Evolutionary conservation across 2,888 invertebrate species (phyloP).

Genomic region (Alsophila aescularia): DNA sequence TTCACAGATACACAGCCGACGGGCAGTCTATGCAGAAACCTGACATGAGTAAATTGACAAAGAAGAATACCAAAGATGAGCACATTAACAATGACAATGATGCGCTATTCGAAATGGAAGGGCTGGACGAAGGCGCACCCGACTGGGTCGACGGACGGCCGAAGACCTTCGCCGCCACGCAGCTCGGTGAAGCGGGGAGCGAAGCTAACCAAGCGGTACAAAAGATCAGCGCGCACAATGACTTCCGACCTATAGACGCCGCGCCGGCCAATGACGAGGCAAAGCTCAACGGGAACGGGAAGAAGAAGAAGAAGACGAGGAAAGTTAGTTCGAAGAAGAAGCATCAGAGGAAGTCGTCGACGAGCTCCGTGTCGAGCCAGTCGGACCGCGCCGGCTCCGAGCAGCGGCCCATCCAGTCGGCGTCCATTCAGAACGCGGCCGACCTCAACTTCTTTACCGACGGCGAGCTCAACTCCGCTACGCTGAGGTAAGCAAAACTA

Average conservation of each 20-base stretch:
- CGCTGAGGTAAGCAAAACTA: constrained; percentile 78
- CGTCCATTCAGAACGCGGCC: constrained; percentile 63
- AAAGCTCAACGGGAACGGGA: constrained; percentile 83
- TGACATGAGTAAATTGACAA: constrained; percentile 81
- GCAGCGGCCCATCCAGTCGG: constrained; percentile 63
- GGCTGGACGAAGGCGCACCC: constrained; percentile 80
- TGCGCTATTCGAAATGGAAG: constrained; percentile 88
- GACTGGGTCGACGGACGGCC: constrained; percentile 81
- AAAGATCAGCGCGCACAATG: constrained; percentile 86
- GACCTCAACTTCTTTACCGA: constrained; percentile 94
- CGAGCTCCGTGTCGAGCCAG: constrained; percentile 80
- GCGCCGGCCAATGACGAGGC: constrained; percentile 69
- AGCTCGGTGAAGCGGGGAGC: constrained; percentile 74
- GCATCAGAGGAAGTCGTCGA: constrained; percentile 89
- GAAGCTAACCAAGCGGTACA: constrained; percentile 83
- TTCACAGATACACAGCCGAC: constrained; percentile 84
- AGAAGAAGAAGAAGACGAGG: constrained; percentile 91
- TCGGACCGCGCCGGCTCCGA: constrained; percentile 81
- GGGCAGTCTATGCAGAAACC: constrained; percentile 83
- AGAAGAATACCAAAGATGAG: constrained; percentile 66
- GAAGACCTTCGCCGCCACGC: constrained; percentile 83
- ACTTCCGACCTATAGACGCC: constrained; percentile 85
- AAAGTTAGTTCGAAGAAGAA: constrained; percentile 92
- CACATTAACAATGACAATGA: constrained; percentile 76
- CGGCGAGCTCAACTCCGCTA: constrained; percentile 90